These are phyloP conservation scores for Tenthredo amoena DNA, from an alignment of 2,888 invertebrate genomes.

Conservation along the genomic window DNA sequence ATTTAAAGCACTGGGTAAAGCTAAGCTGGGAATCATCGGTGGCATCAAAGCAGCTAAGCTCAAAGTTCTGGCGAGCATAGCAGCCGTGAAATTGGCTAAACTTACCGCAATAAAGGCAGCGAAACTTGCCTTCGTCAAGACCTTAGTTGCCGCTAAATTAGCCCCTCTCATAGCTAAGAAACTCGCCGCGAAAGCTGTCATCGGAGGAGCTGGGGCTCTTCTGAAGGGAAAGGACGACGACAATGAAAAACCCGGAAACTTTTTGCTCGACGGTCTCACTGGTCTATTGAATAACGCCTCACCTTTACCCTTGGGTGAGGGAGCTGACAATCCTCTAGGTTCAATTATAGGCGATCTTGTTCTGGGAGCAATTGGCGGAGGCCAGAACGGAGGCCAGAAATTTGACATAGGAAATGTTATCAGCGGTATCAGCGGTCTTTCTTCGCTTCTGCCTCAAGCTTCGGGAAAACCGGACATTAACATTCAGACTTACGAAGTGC, in stretches of 20 bases:
- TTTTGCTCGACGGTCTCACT: slow-evolving; percentile 3
- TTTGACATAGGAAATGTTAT: slow-evolving; percentile 58
- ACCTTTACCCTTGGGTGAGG: slow-evolving; percentile 11
- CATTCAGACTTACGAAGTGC: slow-evolving; percentile 51
- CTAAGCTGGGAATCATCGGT: slow-evolving; percentile 46
- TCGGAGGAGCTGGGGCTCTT: background rate
- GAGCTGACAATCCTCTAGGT: slow-evolving; percentile 20
- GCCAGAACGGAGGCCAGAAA: slow-evolving; percentile 71
- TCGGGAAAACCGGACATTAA: background rate
- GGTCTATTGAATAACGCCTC: background rate
- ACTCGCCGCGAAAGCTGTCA: slow-evolving; percentile 4
- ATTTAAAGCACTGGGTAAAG: slow-evolving; percentile 49
- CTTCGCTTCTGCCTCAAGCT: slow-evolving; percentile 25
- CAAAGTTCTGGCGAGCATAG: slow-evolving; percentile 40
- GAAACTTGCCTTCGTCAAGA: slow-evolving; percentile 52
- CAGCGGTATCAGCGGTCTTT: slow-evolving; percentile 29
- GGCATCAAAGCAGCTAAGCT: slow-evolving; percentile 54
- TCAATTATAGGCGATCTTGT: slow-evolving; percentile 3
- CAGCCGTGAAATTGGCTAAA: slow-evolving; percentile 49
- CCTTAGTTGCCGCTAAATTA: slow-evolving; percentile 48
- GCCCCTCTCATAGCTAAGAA: slow-evolving; percentile 43
- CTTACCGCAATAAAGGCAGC: slow-evolving; percentile 54
- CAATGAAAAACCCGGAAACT: background rate
- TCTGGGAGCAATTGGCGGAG: slow-evolving; percentile 68
- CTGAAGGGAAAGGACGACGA: background rate